Evolutionary conservation across 2,113 vertebrate genomes (phyloP), one percentile per base, ranked within the genome.

Genomic region (Sapayoa aenigma): DNA sequence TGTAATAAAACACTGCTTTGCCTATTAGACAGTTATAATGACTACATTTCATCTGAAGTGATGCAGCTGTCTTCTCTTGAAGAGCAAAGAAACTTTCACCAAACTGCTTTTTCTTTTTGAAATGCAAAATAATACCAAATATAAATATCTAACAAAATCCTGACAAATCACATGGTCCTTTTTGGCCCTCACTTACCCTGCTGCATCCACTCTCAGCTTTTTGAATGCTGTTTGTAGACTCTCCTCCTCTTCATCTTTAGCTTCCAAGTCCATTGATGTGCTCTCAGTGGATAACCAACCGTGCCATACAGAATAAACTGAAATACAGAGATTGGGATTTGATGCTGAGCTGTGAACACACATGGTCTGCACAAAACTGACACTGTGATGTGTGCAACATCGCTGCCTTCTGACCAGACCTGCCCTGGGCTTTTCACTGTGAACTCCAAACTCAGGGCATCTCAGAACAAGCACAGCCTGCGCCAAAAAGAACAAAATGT

Each of bases 201-300:
- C 98, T 68, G 98, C 99, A 69, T 99, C 99, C 27, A 99, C 99
- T 83, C 99, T 97, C 92, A 99, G 98, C 96, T 99, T 99, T 97
- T 99, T 99, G 94, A 99, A 99, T 7, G 99, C 99, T 6, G 98
- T 99, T 96, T 99, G 99, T 95, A 99, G 98, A 30, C 99, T 99
- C 83, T 99, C 99, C 24, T 99, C 99, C 58, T 99, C 99, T 30
- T 98, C 98, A 94, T 99, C 99, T 94, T 99, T 99, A 89, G 97
- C 98, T 97, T 98, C 99, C 22, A 98, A 98, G 96, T 99, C 99
- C 99, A 99, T 99, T 84, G 98, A 67, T 52, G 82, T 31, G 68
- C 25, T 55, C 56, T 96, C 95, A 96, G 83, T 9, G 55, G 30
- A 55, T 4, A 30, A 30, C 44, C 28, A 20, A 25, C 30, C 2